Evolutionary conservation across 2,888 invertebrate species (phyloP), one percentile per base, ranked within the genome.

Genomic region (Sicus ferrugineus): DNA sequence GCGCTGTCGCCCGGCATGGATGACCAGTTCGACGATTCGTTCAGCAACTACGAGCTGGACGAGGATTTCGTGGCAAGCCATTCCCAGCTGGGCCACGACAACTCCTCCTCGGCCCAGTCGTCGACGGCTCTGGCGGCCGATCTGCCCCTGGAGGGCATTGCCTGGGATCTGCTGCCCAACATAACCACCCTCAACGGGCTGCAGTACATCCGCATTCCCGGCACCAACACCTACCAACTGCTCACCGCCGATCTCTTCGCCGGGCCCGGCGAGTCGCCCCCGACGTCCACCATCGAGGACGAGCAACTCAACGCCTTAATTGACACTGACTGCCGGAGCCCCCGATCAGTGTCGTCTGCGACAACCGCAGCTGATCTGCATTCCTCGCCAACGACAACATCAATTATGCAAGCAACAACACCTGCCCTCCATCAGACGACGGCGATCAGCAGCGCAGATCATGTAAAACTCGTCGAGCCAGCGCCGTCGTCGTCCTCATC

Each of bases 201-300:
- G 67, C 89, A 90, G 69, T 91, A 90, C 77, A 85, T 90, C 38
- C 87, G 89, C 74, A 84, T 91, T 65, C 88, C 89, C 61, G 87
- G 88, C 7, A 86, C 88, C 6, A 90, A 90, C 80, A 86, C 88
- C 3, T 91, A 90, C 78, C 90, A 91, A 76, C 80, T 91, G 73
- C 87, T 90, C 16, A 87, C 89, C 9, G 87, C 88, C 63, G 81
- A 88, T 64, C 81, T 88, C 66, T 89, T 90, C 70, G 89, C 90
- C 71, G 89, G 75, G 42, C 70, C 70, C 34, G 71, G 73, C 23
- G 67, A 75, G 46, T 77, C 76, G 30, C 76, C 76, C 30, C 73
- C 76, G 28, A 74, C 62, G 26, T 77, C 79, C 21, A 68, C 71
- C 21, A 34, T 77, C 42, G 79, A 90, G 80, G 90, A 90, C 71